Base-by-base conservation (phyloP, 2,888 invertebrate species). In the Buathra laborator region DNA sequence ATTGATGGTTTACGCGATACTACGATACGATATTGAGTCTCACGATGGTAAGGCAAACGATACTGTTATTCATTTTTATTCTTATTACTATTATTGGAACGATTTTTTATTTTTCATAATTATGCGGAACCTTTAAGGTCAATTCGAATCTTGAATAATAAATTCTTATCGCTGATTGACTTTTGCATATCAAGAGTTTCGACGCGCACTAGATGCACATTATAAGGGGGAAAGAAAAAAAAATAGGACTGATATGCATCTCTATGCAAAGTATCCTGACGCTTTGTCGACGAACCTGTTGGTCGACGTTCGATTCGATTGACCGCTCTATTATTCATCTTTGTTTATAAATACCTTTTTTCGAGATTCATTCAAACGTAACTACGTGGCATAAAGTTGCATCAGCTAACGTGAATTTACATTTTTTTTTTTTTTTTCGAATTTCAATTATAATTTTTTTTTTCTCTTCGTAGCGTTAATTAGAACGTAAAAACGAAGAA, bases 101-200 rank as follows among this genome's bases (percentile, higher is more conserved):
- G 68, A 29, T 10, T 68, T 19, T 43, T 14, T 43, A 4, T 14
- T 4, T n/a, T 37, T 37, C 62, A n/a, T 19, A 19, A 43, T 53
- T 12, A 19, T 16, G 24, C 32, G 14, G 14, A 19, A 37, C 43
- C 74, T 62, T n/a, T 44, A 56, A 67, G 77, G 68, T 68, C 77
- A 77, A 59, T 66, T 68, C 56, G 76, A 66, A 66, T 53, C 7
- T 76, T 19, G 66, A 10, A 24, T n/a, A 76, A 66, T 66, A 53
- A 24, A 76, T 66, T 19, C n/a, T 5, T 51, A 10, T 16, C 32
- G 64, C n/a, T 4, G 37, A 10, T 16, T 16, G 51, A 29, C 32
- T 16, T 66, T 51, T 12, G 12, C 29, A 29, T 48, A n/a, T 64
- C 12, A n/a, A 48, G 3, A 48, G 48, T 48, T 29, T 29, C 64